phyloP scores from a whole-genome alignment of 2,888 invertebrate genomes.

The Oscheius sp. region DNA sequence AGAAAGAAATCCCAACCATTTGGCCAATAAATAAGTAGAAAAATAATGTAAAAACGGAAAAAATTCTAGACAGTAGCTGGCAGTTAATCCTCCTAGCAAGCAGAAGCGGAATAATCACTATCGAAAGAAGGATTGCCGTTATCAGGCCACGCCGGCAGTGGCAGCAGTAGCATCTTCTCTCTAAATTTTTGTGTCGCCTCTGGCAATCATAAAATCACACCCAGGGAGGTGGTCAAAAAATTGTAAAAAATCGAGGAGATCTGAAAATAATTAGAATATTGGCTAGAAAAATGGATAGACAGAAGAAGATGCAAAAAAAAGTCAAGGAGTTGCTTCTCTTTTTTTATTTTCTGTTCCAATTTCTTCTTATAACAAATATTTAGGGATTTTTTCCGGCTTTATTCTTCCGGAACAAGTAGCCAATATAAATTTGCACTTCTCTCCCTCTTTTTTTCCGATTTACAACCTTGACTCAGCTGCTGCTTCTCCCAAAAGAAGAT shows the following conservation, averaged over 20 bases:
- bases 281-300: too few relatives aligned
- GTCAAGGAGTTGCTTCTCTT: neutral
- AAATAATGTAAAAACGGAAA: neutral
- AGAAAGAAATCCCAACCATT: too few relatives aligned
- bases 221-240: neutral
- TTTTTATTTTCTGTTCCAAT: neutral
- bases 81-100: conserved; percentile 13
- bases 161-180: conserved; percentile 11
- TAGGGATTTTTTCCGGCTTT: too few relatives aligned
- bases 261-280: too few relatives aligned
- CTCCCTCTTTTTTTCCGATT: conserved; percentile 1
- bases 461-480: conserved; percentile 11
- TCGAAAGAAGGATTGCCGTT: conserved; percentile 25
- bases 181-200: too few relatives aligned
- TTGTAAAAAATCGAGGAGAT: too few relatives aligned
- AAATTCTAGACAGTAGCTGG: conserved; percentile 5
- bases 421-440: conserved; percentile 3
- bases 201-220: conserved; percentile 13
- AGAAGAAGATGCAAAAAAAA: too few relatives aligned
- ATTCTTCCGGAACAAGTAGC: neutral
- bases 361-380: neutral
- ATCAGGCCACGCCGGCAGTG: conserved; percentile 20
- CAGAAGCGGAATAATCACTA: conserved; percentile 18
- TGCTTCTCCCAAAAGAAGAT: neutral
- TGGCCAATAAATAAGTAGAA: neutral